Percentiles rank a stretch among this genome's conserved stretches.
Evolutionary conservation across 2,888 invertebrate species (phyloP).

Genomic region (Conus canariensis): DNA sequence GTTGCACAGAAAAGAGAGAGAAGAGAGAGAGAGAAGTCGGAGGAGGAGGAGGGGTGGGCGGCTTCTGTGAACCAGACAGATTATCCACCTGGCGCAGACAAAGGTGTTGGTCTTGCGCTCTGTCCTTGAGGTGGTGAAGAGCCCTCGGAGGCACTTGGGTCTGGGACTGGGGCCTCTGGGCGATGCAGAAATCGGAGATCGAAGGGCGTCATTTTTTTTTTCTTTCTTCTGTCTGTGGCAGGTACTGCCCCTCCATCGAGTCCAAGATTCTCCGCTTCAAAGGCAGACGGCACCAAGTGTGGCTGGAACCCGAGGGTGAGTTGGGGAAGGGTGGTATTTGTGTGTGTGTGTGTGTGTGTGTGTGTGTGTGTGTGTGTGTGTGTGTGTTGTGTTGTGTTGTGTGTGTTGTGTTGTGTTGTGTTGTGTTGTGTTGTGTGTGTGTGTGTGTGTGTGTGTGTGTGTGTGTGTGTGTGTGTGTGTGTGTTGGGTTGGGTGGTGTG

Average conservation of each 20-base stretch:
- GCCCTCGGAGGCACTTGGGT: too few species aligned
- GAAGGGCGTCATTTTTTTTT: background rate
- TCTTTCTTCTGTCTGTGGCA: constrained; percentile 39
- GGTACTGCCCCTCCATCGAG: constrained; percentile 93
- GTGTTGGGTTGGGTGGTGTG: background rate
- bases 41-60: too few species aligned
- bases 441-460: background rate
- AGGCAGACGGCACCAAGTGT: constrained; percentile 85
- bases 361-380: too few species aligned
- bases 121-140: too few species aligned
- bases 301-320: constrained; percentile 93
- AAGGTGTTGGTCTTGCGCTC: too few species aligned
- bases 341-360: background rate
- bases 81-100: too few species aligned
- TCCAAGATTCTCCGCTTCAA: constrained; percentile 89
- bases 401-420: background rate
- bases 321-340: background rate
- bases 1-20: too few species aligned
- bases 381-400: background rate
- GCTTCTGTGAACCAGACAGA: too few species aligned
- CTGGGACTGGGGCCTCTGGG: too few species aligned
- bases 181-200: background rate
- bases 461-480: background rate
- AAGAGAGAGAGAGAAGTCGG: too few species aligned
- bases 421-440: background rate